Evolutionary conservation across 2,113 vertebrate genomes (phyloP).

Genomic region (Ammodytes marinus): DNA sequence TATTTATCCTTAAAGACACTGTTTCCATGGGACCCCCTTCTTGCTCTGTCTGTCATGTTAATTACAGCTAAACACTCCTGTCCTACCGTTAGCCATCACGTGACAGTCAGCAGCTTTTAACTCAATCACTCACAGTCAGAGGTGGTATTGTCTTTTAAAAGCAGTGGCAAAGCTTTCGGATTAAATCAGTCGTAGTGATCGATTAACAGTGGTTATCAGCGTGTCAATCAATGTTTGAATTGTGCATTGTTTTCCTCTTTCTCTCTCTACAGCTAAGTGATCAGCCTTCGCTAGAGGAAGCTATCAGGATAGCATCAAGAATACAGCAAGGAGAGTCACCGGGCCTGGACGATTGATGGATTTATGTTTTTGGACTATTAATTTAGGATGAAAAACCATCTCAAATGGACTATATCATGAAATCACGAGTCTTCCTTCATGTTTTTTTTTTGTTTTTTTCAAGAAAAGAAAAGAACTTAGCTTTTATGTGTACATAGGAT

Average conservation of each 20-base stretch:
- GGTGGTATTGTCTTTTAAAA: slow-evolving; percentile 17
- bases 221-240: slow-evolving; percentile 6
- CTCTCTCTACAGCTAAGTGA: slow-evolving; percentile 90
- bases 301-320: slow-evolving; percentile 98
- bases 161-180: not conserved
- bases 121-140: not conserved
- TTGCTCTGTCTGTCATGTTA: slow-evolving; percentile 46
- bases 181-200: slow-evolving; percentile 14
- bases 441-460: slow-evolving; percentile 45
- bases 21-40: slow-evolving; percentile 4
- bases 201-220: slow-evolving; percentile 6
- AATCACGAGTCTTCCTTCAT: slow-evolving; percentile 71
- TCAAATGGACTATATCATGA: slow-evolving; percentile 46
- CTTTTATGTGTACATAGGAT: slow-evolving; percentile 85
- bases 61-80: slow-evolving; percentile 32
- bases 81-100: not conserved
- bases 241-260: not conserved
- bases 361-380: slow-evolving; percentile 41
- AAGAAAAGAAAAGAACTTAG: slow-evolving; percentile 43
- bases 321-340: slow-evolving; percentile 99
- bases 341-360: slow-evolving; percentile 93
- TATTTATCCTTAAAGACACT: slow-evolving; percentile 12
- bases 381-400: slow-evolving; percentile 47
- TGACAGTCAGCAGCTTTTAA: slow-evolving; percentile 34
- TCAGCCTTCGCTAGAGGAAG: slow-evolving; percentile 98